Base-by-base conservation (phyloP, 2,797 vertebrate genomes). In the Syngnathus acus region DNA sequence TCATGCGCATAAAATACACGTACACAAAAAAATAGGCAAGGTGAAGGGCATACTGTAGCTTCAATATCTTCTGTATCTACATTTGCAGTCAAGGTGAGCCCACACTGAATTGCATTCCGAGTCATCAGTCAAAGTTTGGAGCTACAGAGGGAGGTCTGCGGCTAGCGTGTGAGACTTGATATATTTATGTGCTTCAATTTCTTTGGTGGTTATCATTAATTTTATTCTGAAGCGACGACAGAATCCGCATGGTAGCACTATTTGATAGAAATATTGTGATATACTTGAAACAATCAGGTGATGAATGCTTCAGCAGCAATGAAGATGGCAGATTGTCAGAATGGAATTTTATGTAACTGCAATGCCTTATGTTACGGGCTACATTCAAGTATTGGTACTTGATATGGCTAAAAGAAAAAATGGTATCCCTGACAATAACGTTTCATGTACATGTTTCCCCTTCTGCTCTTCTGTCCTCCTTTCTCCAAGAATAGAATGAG, bases 161-260 rank as follows among this genome's bases (percentile, higher is more conserved):
- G 75, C 62, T 74, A 69, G 72, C 16, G 69, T 47, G 45, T 72
- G 48, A 26, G 67, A 71, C 64, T 77, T 32, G 74, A 62, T 70
- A 66, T 78, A 80, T 80, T 72, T 70, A 70, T 32, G 32, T 32
- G 32, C 32, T 32, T 26, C 53, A 69, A 75, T 79, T 64, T 72
- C 82, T 77, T 65, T 37, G 78, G 72, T 81, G 81, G 80, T 83
- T 73, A n/a, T 81, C 79, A 67, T 85, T 77, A 83, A 73, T 65
- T 74, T 78, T 79, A 45, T 64, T 78, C 72, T 78, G 61, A 72
- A 70, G 65, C 50, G 45, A 66, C 72, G 72, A 64, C 21, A 26
- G 70, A 73, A 51, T 57, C 59, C 43, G 55, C 9, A 2, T 5
- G 37, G 6, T 16, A 17, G 6, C 14, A 53, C 47, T 17, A 32